Evolutionary conservation across 2,113 vertebrate genomes (phyloP).

Genomic region (Athene noctua): DNA sequence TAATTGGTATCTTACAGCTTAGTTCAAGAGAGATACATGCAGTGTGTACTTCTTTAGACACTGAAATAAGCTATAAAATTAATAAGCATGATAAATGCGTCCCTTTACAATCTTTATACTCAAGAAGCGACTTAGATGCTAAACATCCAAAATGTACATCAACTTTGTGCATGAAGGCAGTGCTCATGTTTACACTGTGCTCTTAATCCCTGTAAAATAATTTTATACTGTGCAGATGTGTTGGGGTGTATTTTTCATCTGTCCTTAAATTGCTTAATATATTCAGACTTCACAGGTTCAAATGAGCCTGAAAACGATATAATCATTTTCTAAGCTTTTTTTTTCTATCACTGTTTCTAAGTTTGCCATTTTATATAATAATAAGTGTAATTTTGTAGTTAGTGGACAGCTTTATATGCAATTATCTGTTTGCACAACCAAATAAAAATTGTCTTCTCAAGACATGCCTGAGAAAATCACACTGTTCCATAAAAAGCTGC

Average conservation of each 20-base stretch:
- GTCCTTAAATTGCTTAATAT: background rate
- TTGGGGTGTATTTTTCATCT: background rate
- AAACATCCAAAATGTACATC: background rate
- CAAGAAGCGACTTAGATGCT: background rate
- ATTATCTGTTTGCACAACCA: constrained; percentile 5
- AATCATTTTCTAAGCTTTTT: background rate
- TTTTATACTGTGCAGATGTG: background rate
- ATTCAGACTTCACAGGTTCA: background rate
- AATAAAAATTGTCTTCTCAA: background rate
- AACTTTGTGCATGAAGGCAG: background rate
- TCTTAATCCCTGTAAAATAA: background rate
- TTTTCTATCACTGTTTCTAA: background rate
- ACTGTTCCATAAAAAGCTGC: background rate
- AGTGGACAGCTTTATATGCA: background rate
- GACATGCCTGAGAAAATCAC: background rate
- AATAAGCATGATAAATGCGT: background rate
- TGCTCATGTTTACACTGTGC: background rate
- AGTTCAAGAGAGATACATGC: background rate
- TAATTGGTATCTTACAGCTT: background rate
- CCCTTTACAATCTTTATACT: background rate
- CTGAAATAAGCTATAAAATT: background rate
- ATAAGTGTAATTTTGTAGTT: background rate
- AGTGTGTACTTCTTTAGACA: background rate
- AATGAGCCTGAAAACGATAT: background rate
- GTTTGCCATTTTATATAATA: background rate